Conservation (phyloP, 2,113 vertebrate species). For the Bufo bufo region DNA sequence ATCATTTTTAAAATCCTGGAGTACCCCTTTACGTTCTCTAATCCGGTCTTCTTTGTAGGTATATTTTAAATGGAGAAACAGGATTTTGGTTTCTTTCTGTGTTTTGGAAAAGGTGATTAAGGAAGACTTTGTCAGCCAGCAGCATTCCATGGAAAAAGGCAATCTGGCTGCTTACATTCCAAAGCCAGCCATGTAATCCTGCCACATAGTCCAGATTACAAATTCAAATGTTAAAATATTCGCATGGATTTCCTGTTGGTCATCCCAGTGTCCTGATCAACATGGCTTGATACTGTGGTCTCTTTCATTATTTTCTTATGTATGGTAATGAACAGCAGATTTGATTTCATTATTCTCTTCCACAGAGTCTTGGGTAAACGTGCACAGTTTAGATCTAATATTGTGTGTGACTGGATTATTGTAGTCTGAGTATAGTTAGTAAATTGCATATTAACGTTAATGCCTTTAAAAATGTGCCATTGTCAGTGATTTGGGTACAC, state of each 20-base stretch:
- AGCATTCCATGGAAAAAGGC: neutral
- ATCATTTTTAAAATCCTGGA: too few species aligned
- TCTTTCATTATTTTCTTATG: neutral
- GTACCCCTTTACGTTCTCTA: constrained; percentile 6
- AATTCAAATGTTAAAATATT: neutral
- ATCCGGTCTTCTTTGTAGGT: constrained; percentile 41
- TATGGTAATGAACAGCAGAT: neutral
- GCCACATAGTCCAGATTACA: neutral
- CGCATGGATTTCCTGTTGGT: too few species aligned
- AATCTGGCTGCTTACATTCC: neutral
- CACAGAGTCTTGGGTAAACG: neutral
- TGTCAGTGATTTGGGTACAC: neutral
- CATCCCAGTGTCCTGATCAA: too few species aligned
- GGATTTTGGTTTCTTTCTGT: neutral
- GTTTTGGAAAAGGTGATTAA: neutral
- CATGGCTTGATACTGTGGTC: neutral
- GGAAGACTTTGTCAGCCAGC: neutral
- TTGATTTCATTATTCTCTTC: neutral
- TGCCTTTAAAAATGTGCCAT: neutral
- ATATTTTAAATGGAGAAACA: constrained; percentile 52
- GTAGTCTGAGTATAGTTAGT: neutral
- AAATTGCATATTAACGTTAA: neutral
- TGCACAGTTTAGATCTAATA: neutral
- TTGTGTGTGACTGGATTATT: neutral
- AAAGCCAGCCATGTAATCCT: neutral